Conservation (phyloP, 2,888 invertebrate genomes). For the Chrysolina oricalcia region DNA sequence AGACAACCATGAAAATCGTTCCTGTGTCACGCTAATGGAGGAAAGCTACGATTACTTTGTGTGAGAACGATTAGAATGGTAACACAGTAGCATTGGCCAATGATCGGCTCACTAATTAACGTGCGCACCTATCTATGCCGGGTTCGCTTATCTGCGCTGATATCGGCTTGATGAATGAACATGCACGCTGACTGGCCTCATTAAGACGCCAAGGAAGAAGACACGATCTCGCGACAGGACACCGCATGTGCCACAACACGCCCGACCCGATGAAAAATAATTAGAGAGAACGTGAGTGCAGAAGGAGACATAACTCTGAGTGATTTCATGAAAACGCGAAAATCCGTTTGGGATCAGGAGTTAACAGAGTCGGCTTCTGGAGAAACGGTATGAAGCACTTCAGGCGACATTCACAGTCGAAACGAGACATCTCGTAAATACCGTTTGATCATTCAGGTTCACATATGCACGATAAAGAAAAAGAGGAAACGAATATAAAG, state of each 20-base stretch:
- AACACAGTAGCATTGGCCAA: conserved; percentile 26
- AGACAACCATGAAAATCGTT: conserved; percentile 15
- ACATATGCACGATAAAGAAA: too few relatives aligned
- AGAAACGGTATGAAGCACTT: too few relatives aligned
- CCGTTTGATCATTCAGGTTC: too few relatives aligned
- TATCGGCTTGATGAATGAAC: conserved; percentile 24
- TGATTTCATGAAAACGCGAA: conserved; percentile 11
- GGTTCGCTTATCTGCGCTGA: conserved; percentile 21
- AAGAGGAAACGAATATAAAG: too few relatives aligned
- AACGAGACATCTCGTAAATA: too few relatives aligned
- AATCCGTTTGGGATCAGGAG: background rate
- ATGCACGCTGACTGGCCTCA: conserved; percentile 26
- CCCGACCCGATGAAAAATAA: conserved; percentile 9
- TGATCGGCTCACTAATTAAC: conserved; percentile 23
- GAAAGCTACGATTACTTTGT: conserved; percentile 19
- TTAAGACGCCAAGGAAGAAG: conserved; percentile 25
- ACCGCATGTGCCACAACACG: conserved; percentile 22
- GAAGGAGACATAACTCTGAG: background rate
- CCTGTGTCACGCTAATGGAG: conserved; percentile 18
- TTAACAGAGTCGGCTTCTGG: too few relatives aligned
- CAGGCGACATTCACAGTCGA: too few relatives aligned
- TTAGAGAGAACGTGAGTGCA: conserved; percentile 21
- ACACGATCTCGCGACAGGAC: conserved; percentile 23
- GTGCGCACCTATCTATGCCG: conserved; percentile 25
- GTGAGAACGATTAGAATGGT: conserved; percentile 26